These are phyloP conservation scores for Hippoglossus stenolepis DNA, from an alignment of 2,113 vertebrate species.

Conservation along the genomic window DNA sequence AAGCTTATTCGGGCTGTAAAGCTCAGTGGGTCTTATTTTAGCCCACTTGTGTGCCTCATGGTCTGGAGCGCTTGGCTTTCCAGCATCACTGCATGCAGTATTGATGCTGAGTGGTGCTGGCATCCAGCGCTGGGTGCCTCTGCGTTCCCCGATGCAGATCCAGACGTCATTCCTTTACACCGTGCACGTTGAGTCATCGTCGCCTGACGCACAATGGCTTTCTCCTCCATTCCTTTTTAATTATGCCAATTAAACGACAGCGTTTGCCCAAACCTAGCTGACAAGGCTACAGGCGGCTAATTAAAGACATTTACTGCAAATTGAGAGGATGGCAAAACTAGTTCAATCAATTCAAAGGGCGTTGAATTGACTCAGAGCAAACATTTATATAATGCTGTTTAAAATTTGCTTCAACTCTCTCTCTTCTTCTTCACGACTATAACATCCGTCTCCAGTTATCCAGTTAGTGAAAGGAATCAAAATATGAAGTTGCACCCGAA, in stretches of 20 bases:
- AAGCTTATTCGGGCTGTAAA: constrained; percentile 64
- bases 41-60: constrained; percentile 66
- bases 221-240: constrained; percentile 54
- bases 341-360: constrained; percentile 37
- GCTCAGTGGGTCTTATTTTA: constrained; percentile 74
- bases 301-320: constrained; percentile 70
- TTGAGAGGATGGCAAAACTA: constrained; percentile 48
- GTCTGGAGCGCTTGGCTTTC: constrained; percentile 65
- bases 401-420: constrained; percentile 10
- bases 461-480: constrained; percentile 27
- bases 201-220: constrained; percentile 35
- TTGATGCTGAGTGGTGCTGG: constrained; percentile 75
- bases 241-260: constrained; percentile 66
- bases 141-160: constrained; percentile 48
- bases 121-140: constrained; percentile 55
- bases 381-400: constrained; percentile 50
- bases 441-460: constrained; percentile 10
- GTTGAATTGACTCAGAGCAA: constrained; percentile 29
- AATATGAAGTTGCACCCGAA: constrained; percentile 28
- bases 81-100: constrained; percentile 69
- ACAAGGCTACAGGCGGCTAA: constrained; percentile 54
- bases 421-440: not conserved
- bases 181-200: constrained; percentile 49
- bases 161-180: constrained; percentile 43
- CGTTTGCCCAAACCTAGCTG: constrained; percentile 44